Base-by-base conservation (phyloP, 2,888 invertebrate genomes). In the Ophraella communa region DNA sequence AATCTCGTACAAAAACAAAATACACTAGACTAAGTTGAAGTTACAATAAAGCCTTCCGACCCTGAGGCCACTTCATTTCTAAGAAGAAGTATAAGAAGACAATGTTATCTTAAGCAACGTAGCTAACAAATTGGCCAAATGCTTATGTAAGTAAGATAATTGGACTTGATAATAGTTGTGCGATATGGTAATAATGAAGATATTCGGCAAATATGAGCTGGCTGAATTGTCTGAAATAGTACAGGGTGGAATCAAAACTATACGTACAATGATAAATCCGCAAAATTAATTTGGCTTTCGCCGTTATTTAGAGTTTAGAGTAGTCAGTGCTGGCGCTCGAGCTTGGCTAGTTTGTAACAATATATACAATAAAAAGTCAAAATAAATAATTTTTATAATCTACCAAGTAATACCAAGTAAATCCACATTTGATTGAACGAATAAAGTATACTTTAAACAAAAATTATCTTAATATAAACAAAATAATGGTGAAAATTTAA, bases 91-190 rank as follows among this genome's bases (percentile, higher is more conserved):
- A 63, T 67, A 58, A 68, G 68, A 67, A 74, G 69, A 76, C 75
- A 76, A 76, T 76, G 75, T 74, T 76, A 76, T 76, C 76, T 71
- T 53, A 27, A 51, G 61, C 57, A 57, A 60, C 68, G 59, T 30
- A 52, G 71, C 67, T 70, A 71, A 75, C 75, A 75, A 74, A 75
- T 74, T 74, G 72, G 70, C 66, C 68, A 71, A 71, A 71, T 58
- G 65, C 67, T 68, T 71, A 71, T 20, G 71, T 70, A 65, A 23
- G 54, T 30, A 59, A 67, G 70, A 74, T 74, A 74, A 74, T 74
- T 74, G 73, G 69, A 44, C 56, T 65, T 68, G 73, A 74, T 74
- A 73, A 68, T 71, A 71, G 70, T 65, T 60, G 68, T 73, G 64
- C 69, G 62, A 59, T 66, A 71, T 68, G 68, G 65, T 64, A 57